A percentile compares a stretch with the other conserved stretches of the same genome.
phyloP scores from a whole-genome alignment of 2,113 vertebrate genomes.

The Ailurus styani region DNA sequence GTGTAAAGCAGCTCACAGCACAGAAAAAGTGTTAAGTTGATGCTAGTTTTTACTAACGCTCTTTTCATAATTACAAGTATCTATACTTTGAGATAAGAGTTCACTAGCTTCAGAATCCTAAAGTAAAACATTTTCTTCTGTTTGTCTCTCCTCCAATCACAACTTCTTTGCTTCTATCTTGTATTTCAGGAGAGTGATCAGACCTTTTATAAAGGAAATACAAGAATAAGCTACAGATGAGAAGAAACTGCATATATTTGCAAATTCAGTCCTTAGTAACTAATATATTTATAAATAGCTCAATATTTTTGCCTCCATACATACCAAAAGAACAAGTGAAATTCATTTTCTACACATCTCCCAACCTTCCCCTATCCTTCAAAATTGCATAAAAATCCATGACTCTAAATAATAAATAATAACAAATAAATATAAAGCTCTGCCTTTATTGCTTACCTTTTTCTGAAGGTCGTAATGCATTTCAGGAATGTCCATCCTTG shows the following conservation, averaged over 20 bases:
- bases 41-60: not conserved
- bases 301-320: not conserved
- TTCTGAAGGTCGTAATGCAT: not conserved
- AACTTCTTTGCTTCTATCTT: not conserved
- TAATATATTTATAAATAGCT: not conserved
- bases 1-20: not conserved
- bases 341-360: not conserved
- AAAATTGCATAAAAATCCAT: not conserved
- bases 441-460: not conserved
- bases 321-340: not conserved
- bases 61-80: not conserved
- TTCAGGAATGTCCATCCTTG: not conserved
- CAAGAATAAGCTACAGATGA: not conserved
- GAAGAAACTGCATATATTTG: not conserved
- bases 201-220: not conserved
- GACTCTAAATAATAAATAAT: not conserved
- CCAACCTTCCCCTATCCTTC: rapidly evolving
- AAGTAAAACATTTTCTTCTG: not conserved
- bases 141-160: not conserved
- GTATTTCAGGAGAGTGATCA: not conserved
- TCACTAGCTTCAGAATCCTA: not conserved
- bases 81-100: not conserved
- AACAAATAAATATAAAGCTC: too few species aligned
- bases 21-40: not conserved
- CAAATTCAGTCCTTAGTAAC: not conserved